Evolutionary conservation across 1,140 invertebrate genomes (phyloP).

Genomic region (Campoletis sonorensis): DNA sequence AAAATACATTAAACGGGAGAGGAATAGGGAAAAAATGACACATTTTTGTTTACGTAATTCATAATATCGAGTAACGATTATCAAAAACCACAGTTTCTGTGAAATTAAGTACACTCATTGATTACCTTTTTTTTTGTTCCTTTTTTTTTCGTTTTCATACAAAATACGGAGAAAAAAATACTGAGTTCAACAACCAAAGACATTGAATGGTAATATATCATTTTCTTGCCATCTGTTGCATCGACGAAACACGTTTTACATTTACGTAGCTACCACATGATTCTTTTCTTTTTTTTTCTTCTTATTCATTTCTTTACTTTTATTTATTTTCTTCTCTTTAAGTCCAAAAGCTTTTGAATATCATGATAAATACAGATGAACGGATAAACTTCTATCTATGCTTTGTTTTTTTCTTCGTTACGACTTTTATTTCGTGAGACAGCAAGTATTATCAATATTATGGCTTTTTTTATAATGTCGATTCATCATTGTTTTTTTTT

Average conservation of each 20-base stretch:
- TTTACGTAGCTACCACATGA: constrained; percentile 49
- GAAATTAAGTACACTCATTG: constrained; percentile 75
- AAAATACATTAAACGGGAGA: too few species aligned
- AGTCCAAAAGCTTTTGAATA: constrained; percentile 74
- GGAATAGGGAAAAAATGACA: background rate
- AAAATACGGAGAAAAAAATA: constrained; percentile 74
- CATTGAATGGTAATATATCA: constrained; percentile 57
- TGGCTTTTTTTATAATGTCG: constrained; percentile 57
- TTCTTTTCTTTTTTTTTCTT: background rate
- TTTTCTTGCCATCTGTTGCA: constrained; percentile 44
- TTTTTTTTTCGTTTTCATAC: constrained; percentile 55
- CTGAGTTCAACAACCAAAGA: constrained; percentile 72
- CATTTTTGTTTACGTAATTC: constrained; percentile 44
- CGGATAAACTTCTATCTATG: constrained; percentile 66
- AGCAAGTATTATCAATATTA: constrained; percentile 58
- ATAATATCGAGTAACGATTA: constrained; percentile 65
- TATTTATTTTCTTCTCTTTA: constrained; percentile 57
- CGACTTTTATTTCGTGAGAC: constrained; percentile 54
- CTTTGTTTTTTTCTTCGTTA: constrained; percentile 21
- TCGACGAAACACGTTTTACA: constrained; percentile 47
- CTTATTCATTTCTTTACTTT: background rate
- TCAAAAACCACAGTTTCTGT: constrained; percentile 57
- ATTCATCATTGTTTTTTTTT: constrained; percentile 51
- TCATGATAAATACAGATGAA: constrained; percentile 74
- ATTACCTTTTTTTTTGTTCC: constrained; percentile 50